These are phyloP conservation scores for Desmophyllum pertusum DNA, from an alignment of 92 coral and sea anemone species.

Conservation along the genomic window DNA sequence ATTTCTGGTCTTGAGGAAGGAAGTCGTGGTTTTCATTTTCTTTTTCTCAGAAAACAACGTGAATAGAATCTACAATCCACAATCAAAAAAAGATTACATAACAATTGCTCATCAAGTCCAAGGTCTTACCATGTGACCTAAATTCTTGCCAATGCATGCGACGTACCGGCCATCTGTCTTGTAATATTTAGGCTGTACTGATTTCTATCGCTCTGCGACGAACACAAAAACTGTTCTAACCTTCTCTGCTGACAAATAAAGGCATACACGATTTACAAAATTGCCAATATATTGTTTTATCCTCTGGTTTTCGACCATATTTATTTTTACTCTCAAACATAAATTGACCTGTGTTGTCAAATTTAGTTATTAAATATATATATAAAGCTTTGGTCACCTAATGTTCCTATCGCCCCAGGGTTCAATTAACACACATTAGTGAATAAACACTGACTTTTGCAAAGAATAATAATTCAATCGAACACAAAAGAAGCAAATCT, in stretches of 20 bases:
- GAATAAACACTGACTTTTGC: constrained; percentile 35
- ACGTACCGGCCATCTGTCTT: constrained; percentile 22
- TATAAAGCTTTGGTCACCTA: constrained; percentile 41
- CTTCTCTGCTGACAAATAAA: background rate
- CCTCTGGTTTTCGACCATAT: background rate
- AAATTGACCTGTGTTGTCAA: constrained; percentile 40
- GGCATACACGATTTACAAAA: background rate
- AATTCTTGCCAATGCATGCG: background rate
- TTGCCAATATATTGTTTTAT: constrained; percentile 3
- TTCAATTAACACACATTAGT: constrained; percentile 50
- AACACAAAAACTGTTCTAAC: background rate
- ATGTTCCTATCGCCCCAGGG: constrained; percentile 47
- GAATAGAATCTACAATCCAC: background rate
- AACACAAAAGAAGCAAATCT: constrained; percentile 33
- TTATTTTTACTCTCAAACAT: constrained; percentile 24
- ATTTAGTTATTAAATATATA: constrained; percentile 30
- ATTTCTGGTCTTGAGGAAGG: background rate
- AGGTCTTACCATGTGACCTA: constrained; percentile 9
- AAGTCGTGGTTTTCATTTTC: background rate
- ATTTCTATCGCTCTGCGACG: background rate
- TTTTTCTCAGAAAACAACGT: background rate
- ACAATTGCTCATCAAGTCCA: constrained; percentile 9
- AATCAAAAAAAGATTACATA: background rate
- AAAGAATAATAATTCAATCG: constrained; percentile 32
- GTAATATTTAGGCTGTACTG: background rate